Base-by-base conservation (phyloP, 2,113 vertebrate species). In the Phalacrocorax pelagicus region DNA sequence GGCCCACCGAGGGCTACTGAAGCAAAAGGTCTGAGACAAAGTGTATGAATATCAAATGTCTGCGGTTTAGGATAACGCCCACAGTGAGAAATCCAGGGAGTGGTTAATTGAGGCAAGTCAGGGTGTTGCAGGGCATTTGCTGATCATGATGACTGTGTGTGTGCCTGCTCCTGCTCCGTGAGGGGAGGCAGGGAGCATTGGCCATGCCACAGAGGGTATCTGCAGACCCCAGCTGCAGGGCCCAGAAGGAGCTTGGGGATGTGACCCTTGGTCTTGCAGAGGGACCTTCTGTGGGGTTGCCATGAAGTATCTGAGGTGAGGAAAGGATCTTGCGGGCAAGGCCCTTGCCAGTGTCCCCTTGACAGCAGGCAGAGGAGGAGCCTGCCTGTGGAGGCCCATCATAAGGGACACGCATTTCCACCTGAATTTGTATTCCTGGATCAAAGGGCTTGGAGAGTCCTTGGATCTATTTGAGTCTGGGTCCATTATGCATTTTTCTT, bases 11-110 rank as follows among this genome's bases (percentile, higher is more conserved):
- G 27, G 55, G 69, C 86, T 63, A 46, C 65, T 65, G 71, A 70
- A 79, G 65, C 42, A 52, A 5, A 81, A 71, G 12, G 36, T 10
- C 82, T 47, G 63, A 83, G n/a, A 16, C 32, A 46, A 81, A 93
- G 40, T 0, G 0, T 12, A 15, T 0, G 1, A 27, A 34, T 81
- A 55, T 12, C 46, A 59, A 29, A 42, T 11, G 27, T 71, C 82
- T 79, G 71, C 4, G 30, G 49, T 15, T 73, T 34, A 72, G 32
- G 65, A 40, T 84, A 92, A 71, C 2, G 6, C n/a, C 51, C 57
- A 52, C 55, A 49, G 57, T 1, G 34, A 79, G 67, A 78, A 59
- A 81, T 7, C 15, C 66, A n/a, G 71, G 86, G 59, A 83, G 91
- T 49, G 59, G 80, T 22, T 70, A 8, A 62, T 34, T 10, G 86